Conservation (phyloP, 1,140 invertebrate genomes). For the Campoletis sonorensis region DNA sequence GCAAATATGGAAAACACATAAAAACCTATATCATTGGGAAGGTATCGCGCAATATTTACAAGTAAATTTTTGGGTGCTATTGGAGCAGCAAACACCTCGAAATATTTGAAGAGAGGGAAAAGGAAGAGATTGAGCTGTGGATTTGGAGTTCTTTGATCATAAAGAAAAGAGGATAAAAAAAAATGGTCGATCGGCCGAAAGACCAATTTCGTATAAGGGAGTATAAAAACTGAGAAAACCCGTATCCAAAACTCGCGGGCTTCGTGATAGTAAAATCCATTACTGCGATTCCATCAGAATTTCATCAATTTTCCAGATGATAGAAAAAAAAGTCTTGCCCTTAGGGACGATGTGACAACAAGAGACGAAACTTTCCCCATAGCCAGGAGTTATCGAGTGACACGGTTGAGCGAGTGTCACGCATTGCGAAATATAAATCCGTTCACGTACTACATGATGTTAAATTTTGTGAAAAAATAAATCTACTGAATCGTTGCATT, state of each 20-base stretch:
- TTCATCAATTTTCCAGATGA: conserved; percentile 17
- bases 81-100: not conserved
- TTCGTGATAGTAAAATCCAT: not conserved
- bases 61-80: too few species aligned
- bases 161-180: not conserved
- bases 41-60: too few species aligned
- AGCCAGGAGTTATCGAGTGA: conserved; percentile 4
- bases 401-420: not conserved
- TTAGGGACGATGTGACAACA: not conserved
- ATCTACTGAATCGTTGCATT: not conserved
- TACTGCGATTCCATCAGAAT: conserved; percentile 1
- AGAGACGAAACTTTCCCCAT: not conserved
- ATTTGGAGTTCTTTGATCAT: not conserved
- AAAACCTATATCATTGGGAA: not conserved
- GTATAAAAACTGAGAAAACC: not conserved
- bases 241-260: not conserved
- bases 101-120: not conserved
- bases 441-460: not conserved
- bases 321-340: not conserved
- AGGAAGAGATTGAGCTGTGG: not conserved
- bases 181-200: not conserved
- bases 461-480: not conserved
- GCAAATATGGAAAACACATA: not conserved
- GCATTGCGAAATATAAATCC: not conserved
- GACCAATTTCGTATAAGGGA: not conserved